phyloP scores from a whole-genome alignment of 1,140 invertebrate species.

The Colletes latitarsis region DNA sequence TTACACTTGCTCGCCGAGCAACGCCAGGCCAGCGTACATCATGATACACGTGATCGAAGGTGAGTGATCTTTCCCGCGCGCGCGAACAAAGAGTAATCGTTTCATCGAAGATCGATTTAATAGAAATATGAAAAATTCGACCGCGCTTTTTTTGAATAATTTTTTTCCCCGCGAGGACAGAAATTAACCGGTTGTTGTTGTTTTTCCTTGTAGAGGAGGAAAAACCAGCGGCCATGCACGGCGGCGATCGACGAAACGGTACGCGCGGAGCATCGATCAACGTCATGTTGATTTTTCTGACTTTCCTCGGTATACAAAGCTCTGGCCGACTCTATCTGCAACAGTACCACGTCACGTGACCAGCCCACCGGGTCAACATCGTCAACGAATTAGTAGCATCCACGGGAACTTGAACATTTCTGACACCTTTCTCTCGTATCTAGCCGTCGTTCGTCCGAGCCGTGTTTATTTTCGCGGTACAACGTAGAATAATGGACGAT shows the following conservation, averaged over 20 bases:
- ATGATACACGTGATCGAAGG: slow-evolving; percentile 86
- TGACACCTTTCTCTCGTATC: not conserved
- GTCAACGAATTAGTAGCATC: not conserved
- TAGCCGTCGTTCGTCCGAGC: not conserved
- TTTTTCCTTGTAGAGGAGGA: slow-evolving; percentile 65
- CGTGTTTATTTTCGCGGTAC: not conserved
- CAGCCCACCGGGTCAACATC: slow-evolving; percentile 13
- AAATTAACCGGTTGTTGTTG: not conserved
- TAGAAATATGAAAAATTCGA: too few relatives aligned
- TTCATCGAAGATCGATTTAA: not conserved
- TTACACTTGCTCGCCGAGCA: slow-evolving; percentile 87
- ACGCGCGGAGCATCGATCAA: slow-evolving; percentile 43
- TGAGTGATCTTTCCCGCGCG: slow-evolving; percentile 63
- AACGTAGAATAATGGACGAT: not conserved
- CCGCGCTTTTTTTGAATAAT: too few relatives aligned
- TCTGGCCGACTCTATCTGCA: slow-evolving; percentile 27
- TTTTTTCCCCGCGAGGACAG: too few relatives aligned
- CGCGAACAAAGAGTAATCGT: not conserved
- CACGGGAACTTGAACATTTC: slow-evolving; percentile 13
- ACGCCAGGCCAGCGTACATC: slow-evolving; percentile 85
- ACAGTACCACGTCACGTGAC: slow-evolving; percentile 56
- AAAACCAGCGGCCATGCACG: slow-evolving; percentile 69
- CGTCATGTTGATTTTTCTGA: slow-evolving; percentile 47
- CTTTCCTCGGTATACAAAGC: slow-evolving; percentile 37
- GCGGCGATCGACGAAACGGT: slow-evolving; percentile 61